A percentile compares a stretch with the other conserved stretches of the same genome.
These are phyloP conservation scores for Euspilapteryx auroguttella DNA, from an alignment of 2,888 invertebrate genomes.

Conservation along the genomic window DNA sequence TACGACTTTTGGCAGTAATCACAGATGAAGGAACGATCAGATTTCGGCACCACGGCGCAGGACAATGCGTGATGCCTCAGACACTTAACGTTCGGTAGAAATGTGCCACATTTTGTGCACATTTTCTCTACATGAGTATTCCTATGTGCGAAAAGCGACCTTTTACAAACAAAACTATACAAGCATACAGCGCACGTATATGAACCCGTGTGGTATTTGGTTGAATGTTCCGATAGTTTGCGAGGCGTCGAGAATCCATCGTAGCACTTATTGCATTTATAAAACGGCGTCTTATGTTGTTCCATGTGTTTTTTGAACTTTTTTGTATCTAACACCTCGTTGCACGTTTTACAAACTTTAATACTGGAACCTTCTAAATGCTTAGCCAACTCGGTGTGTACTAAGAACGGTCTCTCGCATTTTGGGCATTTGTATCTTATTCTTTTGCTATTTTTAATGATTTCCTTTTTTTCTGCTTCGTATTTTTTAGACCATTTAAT, in stretches of 20 bases:
- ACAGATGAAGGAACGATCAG: constrained; percentile 13
- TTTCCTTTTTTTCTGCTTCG: no score
- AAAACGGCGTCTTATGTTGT: constrained; percentile 11
- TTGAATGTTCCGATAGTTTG: constrained; percentile 11
- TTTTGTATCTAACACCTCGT: no score
- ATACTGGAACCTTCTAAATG: no score
- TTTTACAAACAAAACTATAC: constrained; percentile 11
- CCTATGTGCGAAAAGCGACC: constrained; percentile 14
- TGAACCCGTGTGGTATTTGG: constrained; percentile 9
- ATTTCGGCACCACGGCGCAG: constrained; percentile 10
- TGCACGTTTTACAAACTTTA: no score
- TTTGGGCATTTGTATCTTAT: no score
- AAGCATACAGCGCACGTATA: constrained; percentile 18
- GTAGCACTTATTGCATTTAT: constrained; percentile 15
- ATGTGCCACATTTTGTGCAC: constrained; percentile 16
- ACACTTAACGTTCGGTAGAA: constrained; percentile 17
- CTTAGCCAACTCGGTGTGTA: no score
- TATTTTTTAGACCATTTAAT: no score
- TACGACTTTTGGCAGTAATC: constrained; percentile 21
- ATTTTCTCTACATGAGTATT: constrained; percentile 12
- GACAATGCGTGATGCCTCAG: constrained; percentile 14
- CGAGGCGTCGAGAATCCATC: constrained; percentile 11
- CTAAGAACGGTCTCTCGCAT: no score
- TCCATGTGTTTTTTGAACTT: no score
- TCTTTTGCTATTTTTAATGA: no score